phyloP scores from a whole-genome alignment of 2,888 invertebrate species.

The Bellardia bayeri region DNA sequence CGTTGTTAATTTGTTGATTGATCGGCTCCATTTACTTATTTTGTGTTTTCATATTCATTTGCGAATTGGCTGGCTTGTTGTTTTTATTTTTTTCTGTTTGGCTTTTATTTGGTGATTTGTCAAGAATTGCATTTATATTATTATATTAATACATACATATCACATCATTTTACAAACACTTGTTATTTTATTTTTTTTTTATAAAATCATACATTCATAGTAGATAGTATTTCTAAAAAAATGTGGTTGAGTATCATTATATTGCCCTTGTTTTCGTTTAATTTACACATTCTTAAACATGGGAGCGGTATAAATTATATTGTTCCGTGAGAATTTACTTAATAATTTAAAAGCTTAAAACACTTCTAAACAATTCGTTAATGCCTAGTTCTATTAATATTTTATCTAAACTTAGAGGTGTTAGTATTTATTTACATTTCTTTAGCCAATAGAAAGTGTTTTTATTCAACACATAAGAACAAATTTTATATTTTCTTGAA shows the following conservation, averaged over 20 bases:
- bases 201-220: background rate
- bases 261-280: background rate
- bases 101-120: constrained; percentile 11
- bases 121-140: background rate
- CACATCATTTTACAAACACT: background rate
- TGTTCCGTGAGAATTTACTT: background rate
- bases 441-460: too few species aligned
- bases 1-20: constrained; percentile 12
- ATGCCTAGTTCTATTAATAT: too few species aligned
- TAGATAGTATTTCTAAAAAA: background rate
- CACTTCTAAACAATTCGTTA: background rate
- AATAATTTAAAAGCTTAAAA: background rate
- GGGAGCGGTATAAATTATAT: background rate
- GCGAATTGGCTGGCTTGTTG: background rate
- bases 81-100: background rate
- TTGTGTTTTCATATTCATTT: constrained; percentile 2
- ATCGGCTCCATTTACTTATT: constrained; percentile 41
- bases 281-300: background rate
- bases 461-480: too few species aligned
- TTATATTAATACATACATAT: background rate
- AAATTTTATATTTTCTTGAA: too few species aligned
- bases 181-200: background rate
- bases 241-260: background rate
- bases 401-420: too few species aligned
- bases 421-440: too few species aligned